These are phyloP conservation scores for Acrobasis repandana DNA, from an alignment of 2,888 invertebrate species.

Conservation along the genomic window DNA sequence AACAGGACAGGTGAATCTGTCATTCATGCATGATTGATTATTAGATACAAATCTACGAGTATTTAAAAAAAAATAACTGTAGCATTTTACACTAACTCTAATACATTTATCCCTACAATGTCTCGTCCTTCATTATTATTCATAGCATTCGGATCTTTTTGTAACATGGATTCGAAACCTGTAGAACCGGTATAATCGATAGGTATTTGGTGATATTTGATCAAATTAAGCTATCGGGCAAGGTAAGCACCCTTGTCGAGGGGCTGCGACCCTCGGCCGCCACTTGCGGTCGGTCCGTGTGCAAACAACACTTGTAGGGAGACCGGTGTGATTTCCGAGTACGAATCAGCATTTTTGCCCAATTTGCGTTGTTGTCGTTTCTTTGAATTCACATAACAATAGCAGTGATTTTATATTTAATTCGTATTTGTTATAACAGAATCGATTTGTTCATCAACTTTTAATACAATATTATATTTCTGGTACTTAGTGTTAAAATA, in stretches of 20 bases:
- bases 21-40: no score
- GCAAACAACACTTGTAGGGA: slow-evolving; percentile 65
- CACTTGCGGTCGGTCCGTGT: slow-evolving; percentile 60
- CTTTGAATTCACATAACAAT: slow-evolving; percentile 12
- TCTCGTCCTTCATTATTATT: slow-evolving; percentile 7
- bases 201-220: slow-evolving; percentile 45
- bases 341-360: slow-evolving; percentile 26
- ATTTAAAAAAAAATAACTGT: no score
- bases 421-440: neutral
- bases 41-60: neutral
- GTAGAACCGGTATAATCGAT: slow-evolving; percentile 24
- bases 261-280: slow-evolving; percentile 56
- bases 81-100: neutral
- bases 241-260: slow-evolving; percentile 57
- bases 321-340: slow-evolving; percentile 49
- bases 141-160: neutral
- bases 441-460: no score
- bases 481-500: neutral
- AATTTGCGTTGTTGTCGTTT: slow-evolving; percentile 23
- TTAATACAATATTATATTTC: no score
- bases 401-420: neutral
- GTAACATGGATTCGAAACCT: slow-evolving; percentile 20
- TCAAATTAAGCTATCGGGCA: slow-evolving; percentile 64
- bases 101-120: neutral
- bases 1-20: no score